Base-by-base conservation (phyloP, 2,797 vertebrate species). In the Scolopax rusticola region DNA sequence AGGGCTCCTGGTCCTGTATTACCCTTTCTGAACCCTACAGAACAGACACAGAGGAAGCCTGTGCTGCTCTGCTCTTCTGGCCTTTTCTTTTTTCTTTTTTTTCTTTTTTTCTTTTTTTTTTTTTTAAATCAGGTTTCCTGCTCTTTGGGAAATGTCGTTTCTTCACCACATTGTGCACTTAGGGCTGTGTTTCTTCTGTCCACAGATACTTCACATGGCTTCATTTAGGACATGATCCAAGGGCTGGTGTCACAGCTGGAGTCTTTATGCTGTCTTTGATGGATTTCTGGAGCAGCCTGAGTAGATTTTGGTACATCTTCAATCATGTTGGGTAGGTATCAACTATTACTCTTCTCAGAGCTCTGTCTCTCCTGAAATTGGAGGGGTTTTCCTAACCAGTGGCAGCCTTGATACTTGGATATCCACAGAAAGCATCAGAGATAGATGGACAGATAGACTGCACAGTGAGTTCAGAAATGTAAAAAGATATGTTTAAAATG, bases 161-260 rank as follows among this genome's bases (percentile, higher is more conserved):
- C 74, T 86, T 85, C 51, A 73, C 61, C 65, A 56, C 57, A 36
- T 61, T 1, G 9, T 88, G 40, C 24, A 36, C 53, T 71, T 67
- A 45, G 38, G 25, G 40, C 61, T 92, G 38, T 19, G 41, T 77
- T 93, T 86, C 64, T 87, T 80, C 84, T 94, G 89, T 69, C 89
- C 48, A 5, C 83, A 56, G 56, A 47, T 38, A 74, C 43, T 91
- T 94, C 94, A 94, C 82, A 65, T 90, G 92, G 71, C 94, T 96
- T 95, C 80, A 79, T 84, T 96, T 96, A 95, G 93, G 85, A 91
- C 25, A 45, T 87, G 64, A 83, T 93, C 60, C 82, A 87, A 93
- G 60, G 71, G 56, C 69, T 94, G 67, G 40, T 96, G 88, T 82
- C 76, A 90, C 95, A 95, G 93, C 85, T 96, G 95, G 80, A 94